Conservation (phyloP, 2,113 vertebrate genomes). For the Laterallus jamaicensis region DNA sequence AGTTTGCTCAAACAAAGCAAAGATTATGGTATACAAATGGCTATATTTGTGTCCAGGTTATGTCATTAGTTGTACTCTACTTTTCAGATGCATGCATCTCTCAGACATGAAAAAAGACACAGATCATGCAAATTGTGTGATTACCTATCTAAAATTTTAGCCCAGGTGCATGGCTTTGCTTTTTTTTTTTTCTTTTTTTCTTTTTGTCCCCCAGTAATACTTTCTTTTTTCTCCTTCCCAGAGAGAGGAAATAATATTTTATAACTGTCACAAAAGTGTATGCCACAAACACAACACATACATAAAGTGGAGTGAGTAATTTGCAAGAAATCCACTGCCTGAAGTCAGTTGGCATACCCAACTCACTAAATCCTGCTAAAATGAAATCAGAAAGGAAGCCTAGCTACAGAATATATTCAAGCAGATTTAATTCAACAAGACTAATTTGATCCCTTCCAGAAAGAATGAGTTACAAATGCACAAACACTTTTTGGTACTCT, state of each 20-base stretch:
- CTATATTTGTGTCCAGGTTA: background rate
- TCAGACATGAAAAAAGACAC: background rate
- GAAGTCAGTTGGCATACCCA: constrained; percentile 11
- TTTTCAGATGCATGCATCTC: background rate
- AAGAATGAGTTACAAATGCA: background rate
- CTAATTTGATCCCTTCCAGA: background rate
- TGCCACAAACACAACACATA: background rate
- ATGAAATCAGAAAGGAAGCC: background rate
- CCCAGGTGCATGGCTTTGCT: background rate
- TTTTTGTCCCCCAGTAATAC: too few relatives aligned
- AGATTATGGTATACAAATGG: background rate
- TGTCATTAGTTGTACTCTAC: background rate
- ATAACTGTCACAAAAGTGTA: background rate
- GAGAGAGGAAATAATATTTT: background rate
- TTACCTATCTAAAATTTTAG: background rate
- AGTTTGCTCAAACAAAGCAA: background rate
- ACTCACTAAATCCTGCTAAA: background rate
- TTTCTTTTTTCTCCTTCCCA: background rate
- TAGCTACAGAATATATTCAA: background rate
- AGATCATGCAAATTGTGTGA: background rate
- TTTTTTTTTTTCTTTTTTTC: background rate
- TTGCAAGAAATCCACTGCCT: background rate
- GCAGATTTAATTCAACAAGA: background rate
- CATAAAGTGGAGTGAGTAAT: background rate
- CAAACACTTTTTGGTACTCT: background rate